phyloP scores from a whole-genome alignment of 2,797 vertebrate species.

The Hippoglossus hippoglossus region DNA sequence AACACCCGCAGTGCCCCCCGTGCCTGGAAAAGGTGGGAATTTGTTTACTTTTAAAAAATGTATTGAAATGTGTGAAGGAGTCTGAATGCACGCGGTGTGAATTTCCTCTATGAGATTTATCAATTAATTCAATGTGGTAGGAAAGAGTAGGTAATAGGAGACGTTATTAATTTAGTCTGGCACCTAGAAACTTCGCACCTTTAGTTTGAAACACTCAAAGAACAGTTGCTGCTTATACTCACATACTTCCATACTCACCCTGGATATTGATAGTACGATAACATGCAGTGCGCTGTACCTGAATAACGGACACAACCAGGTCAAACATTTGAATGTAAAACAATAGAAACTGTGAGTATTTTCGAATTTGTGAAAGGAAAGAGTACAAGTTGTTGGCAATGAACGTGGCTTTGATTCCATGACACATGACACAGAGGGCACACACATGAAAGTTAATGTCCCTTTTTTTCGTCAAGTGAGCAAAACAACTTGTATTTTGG shows the following conservation, averaged over 20 bases:
- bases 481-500: neutral
- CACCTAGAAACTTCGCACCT: slow-evolving; percentile 8
- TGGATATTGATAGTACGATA: no score
- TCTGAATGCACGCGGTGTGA: slow-evolving; percentile 41
- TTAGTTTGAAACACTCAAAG: slow-evolving; percentile 27
- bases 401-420: no score
- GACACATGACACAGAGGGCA: neutral
- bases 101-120: slow-evolving; percentile 31
- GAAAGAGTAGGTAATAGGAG: neutral
- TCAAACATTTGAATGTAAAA: no score
- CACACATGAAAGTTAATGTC: neutral
- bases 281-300: neutral
- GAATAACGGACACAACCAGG: neutral
- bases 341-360: no score
- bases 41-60: slow-evolving; percentile 47
- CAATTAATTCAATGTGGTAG: neutral
- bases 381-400: neutral
- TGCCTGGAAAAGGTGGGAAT: slow-evolving; percentile 52
- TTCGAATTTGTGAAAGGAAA: no score
- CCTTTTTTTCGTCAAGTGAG: neutral
- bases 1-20: slow-evolving; percentile 52
- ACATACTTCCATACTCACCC: no score
- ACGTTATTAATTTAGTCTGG: slow-evolving; percentile 17
- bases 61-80: slow-evolving; percentile 34
- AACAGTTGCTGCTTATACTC: no score